phyloP scores from a whole-genome alignment of 1,140 invertebrate species.

The Ceratitis capitata region DNA sequence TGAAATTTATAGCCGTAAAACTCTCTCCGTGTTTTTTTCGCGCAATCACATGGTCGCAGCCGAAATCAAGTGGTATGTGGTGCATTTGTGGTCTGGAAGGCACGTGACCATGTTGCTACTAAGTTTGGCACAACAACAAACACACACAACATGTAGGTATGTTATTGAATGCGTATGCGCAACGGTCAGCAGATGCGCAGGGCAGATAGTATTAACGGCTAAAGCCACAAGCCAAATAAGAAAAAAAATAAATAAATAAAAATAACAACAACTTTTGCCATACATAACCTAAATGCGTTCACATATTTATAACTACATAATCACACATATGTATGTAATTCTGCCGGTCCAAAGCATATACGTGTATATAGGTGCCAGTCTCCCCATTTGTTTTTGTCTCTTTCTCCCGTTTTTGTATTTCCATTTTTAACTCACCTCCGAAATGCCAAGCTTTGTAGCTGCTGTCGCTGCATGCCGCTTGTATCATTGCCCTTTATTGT shows the following conservation, averaged over 20 bases:
- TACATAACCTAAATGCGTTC: background rate
- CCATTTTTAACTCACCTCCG: slow-evolving; percentile 42
- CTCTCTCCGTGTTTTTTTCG: background rate
- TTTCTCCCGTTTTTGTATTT: background rate
- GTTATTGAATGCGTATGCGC: background rate
- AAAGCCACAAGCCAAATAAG: background rate
- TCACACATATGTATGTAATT: background rate
- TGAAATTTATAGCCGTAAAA: background rate
- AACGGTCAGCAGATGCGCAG: background rate
- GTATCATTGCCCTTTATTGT: slow-evolving; percentile 42
- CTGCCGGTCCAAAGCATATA: background rate
- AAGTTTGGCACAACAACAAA: background rate
- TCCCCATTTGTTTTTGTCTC: too few species aligned
- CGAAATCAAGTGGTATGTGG: background rate
- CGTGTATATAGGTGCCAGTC: background rate
- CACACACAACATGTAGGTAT: too few species aligned
- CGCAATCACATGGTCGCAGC: background rate
- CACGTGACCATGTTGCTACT: slow-evolving; percentile 17
- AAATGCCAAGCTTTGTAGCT: slow-evolving; percentile 37
- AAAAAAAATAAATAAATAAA: background rate
- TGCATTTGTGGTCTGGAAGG: background rate
- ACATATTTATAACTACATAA: background rate
- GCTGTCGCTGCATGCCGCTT: slow-evolving; percentile 40
- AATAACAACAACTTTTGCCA: background rate
- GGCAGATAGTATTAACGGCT: background rate